A percentile compares a stretch with the other conserved stretches of the same genome.
phyloP scores from a whole-genome alignment of 2,113 vertebrate species.

The Ophiodon elongatus region DNA sequence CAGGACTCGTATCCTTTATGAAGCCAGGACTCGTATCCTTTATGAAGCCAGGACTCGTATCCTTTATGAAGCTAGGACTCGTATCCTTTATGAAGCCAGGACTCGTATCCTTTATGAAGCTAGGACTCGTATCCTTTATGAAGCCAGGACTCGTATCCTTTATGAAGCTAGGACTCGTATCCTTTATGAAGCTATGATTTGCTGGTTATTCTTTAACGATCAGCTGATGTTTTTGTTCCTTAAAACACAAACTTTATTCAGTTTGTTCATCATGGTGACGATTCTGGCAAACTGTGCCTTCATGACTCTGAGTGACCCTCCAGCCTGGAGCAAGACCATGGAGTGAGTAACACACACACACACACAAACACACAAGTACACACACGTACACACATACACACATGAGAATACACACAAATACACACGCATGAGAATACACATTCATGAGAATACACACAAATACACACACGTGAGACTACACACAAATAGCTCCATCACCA shows the following conservation, averaged over 20 bases:
- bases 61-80: conserved; percentile 80
- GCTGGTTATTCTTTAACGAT: background rate
- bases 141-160: background rate
- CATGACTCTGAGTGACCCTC: conserved; percentile 95
- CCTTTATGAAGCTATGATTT: conserved; percentile 78
- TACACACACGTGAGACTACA: background rate
- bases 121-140: background rate
- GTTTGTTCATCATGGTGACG: conserved; percentile 97
- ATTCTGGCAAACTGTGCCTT: conserved; percentile 97
- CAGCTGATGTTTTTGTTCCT: conserved; percentile 77
- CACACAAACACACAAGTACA: background rate
- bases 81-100: background rate
- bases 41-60: conserved; percentile 93
- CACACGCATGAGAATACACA: background rate
- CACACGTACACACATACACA: background rate
- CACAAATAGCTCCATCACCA: no score
- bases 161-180: conserved; percentile 88
- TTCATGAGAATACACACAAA: background rate
- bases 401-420: background rate
- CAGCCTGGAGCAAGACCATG: conserved; percentile 95
- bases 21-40: conserved; percentile 98
- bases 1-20: background rate
- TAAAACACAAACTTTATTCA: conserved; percentile 92
- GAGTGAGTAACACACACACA: no score
- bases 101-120: background rate